Conservation (phyloP, 2,113 vertebrate genomes). For the Hiodon tergisus region DNA sequence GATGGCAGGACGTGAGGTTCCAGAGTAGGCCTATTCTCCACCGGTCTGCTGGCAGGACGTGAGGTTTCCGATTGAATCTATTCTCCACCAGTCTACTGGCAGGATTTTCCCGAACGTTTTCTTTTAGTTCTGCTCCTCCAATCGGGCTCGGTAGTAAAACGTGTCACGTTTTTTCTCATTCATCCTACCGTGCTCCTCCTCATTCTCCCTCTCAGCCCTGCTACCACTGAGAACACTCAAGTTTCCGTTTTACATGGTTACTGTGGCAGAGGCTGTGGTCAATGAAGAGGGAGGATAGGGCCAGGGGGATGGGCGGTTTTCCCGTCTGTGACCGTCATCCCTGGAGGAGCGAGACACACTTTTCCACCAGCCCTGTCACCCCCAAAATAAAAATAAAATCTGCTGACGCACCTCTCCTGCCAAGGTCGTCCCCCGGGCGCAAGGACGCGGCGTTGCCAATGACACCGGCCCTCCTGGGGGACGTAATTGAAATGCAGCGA, state of each 20-base stretch:
- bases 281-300: background rate
- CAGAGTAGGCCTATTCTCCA: no score
- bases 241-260: no score
- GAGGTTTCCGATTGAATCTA: no score
- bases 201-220: background rate
- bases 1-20: no score
- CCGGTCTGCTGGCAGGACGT: no score
- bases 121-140: background rate
- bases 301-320: background rate
- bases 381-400: constrained; percentile 5
- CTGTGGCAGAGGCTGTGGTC: background rate
- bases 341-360: constrained; percentile 11
- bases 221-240: no score
- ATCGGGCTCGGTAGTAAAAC: background rate
- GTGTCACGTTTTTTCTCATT: background rate
- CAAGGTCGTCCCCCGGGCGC: constrained; percentile 22
- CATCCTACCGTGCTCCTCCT: background rate
- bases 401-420: constrained; percentile 27
- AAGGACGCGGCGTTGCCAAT: constrained; percentile 23
- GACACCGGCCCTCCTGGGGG: constrained; percentile 11
- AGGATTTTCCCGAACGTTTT: no score
- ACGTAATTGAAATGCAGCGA: constrained; percentile 29
- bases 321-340: background rate
- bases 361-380: background rate
- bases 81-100: no score